phyloP scores from a whole-genome alignment of 2,113 vertebrate species.

The Prolemur simus region DNA sequence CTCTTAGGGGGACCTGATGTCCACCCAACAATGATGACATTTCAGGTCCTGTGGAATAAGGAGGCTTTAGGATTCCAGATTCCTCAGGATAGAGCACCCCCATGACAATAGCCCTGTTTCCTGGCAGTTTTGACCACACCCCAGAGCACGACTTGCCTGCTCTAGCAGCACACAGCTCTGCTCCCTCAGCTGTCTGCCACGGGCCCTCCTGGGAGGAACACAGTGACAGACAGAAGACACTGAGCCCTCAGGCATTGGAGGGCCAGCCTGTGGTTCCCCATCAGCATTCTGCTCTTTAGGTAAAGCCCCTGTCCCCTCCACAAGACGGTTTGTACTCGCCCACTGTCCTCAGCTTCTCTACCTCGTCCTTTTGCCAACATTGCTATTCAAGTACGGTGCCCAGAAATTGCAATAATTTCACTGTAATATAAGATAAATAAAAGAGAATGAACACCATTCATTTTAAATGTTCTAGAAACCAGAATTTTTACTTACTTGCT shows the following conservation, averaged over 20 bases:
- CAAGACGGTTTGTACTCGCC: accelerated
- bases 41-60: not conserved
- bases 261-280: not conserved
- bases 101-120: not conserved
- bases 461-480: not conserved
- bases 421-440: not conserved
- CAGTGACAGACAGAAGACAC: not conserved
- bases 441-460: too few species aligned
- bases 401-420: not conserved
- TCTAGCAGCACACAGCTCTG: not conserved
- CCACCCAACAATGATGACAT: not conserved
- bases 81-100: not conserved
- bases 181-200: not conserved
- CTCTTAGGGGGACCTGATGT: not conserved
- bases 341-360: accelerated
- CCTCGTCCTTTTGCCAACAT: not conserved
- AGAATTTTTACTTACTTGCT: not conserved
- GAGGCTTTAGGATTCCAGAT: too few species aligned
- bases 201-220: not conserved
- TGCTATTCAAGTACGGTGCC: not conserved
- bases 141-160: accelerated
- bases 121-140: not conserved
- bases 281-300: not conserved
- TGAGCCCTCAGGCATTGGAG: accelerated
- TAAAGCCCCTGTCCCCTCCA: not conserved